A percentile compares a stretch with the other conserved stretches of the same genome.
phyloP scores from a whole-genome alignment of 2,113 vertebrate species.

The Antechinus flavipes region DNA sequence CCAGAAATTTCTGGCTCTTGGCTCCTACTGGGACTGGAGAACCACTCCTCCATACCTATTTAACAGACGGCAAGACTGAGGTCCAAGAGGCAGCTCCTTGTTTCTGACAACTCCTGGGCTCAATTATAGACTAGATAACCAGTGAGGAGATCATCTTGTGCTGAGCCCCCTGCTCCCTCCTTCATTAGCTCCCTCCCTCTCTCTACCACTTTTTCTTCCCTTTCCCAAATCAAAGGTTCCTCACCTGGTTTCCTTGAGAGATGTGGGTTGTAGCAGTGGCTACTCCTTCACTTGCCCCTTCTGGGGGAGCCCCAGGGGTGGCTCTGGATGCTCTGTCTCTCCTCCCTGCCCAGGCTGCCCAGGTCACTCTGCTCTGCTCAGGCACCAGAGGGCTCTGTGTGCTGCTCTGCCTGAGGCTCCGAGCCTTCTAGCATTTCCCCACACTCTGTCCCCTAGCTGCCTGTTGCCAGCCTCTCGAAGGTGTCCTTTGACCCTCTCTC shows the following conservation, averaged over 20 bases:
- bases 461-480: not conserved
- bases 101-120: not conserved
- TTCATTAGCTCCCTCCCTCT: not conserved
- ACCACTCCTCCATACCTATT: not conserved
- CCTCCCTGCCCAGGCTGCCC: not conserved
- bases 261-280: not conserved
- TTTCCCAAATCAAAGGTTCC: not conserved
- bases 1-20: not conserved
- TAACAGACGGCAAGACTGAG: not conserved
- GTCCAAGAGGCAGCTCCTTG: not conserved
- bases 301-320: not conserved
- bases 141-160: not conserved
- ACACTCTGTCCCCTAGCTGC: constrained; percentile 25
- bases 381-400: constrained; percentile 59
- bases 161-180: not conserved
- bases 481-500: constrained; percentile 78
- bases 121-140: not conserved
- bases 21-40: not conserved
- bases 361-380: not conserved
- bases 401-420: not conserved
- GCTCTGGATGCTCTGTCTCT: not conserved
- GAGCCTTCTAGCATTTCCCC: constrained; percentile 52
- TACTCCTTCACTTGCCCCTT: not conserved
- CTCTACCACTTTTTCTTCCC: not conserved
- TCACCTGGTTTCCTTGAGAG: constrained; percentile 6